A percentile compares a stretch with the other conserved stretches of the same genome.
phyloP scores from a whole-genome alignment of 2,797 vertebrate species.

The Acrossocheilus fasciatus region DNA sequence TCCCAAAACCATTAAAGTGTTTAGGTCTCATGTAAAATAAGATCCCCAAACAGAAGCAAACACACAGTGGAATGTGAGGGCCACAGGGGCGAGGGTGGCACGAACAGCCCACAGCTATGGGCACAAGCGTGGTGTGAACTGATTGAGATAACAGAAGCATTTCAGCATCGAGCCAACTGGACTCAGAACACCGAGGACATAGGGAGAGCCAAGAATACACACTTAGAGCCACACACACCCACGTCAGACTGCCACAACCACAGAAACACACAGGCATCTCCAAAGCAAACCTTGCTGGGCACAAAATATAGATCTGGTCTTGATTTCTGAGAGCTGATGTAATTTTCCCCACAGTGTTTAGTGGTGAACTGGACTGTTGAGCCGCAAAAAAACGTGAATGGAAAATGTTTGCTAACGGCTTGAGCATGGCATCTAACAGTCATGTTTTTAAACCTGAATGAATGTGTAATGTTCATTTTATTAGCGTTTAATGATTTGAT shows the following conservation, averaged over 20 bases:
- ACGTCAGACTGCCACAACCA: constrained; percentile 28
- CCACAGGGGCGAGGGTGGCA: neutral
- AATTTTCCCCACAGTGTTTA: constrained; percentile 29
- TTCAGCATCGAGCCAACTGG: constrained; percentile 33
- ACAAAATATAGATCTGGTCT: constrained; percentile 37
- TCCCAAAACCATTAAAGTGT: constrained; percentile 29
- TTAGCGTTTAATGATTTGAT: constrained; percentile 55
- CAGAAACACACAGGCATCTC: constrained; percentile 43
- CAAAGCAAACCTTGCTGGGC: constrained; percentile 39
- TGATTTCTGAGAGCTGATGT: constrained; percentile 51
- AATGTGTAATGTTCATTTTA: constrained; percentile 52
- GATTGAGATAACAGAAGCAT: constrained; percentile 44
- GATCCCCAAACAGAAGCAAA: constrained; percentile 34
- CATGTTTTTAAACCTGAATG: constrained; percentile 2
- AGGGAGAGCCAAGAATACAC: constrained; percentile 30
- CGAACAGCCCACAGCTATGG: constrained; percentile 10
- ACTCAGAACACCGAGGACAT: constrained; percentile 1
- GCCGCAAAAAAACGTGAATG: constrained; percentile 23
- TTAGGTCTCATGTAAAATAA: constrained; percentile 34
- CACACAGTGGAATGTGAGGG: constrained; percentile 29
- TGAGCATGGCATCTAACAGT: constrained; percentile 21
- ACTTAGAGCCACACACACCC: constrained; percentile 33
- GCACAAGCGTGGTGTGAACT: constrained; percentile 44
- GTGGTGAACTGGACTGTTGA: constrained; percentile 22
- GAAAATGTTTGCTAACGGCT: constrained; percentile 40